phyloP scores from a whole-genome alignment of 2,888 invertebrate genomes.

The Polyommatus iphigenia region DNA sequence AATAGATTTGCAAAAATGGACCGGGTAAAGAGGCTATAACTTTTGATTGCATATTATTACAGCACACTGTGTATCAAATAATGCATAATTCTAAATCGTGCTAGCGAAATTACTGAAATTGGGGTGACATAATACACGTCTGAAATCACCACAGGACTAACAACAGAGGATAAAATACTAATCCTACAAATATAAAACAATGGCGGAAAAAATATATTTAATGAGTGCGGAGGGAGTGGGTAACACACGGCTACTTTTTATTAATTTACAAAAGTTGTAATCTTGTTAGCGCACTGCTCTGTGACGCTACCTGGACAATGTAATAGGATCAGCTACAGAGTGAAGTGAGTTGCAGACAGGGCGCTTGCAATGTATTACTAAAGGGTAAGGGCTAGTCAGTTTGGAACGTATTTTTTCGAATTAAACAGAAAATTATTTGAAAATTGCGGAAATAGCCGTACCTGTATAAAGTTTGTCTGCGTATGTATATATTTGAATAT shows the following conservation, averaged over 20 bases:
- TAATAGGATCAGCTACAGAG: slow-evolving; percentile 75
- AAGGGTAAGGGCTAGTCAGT: not conserved
- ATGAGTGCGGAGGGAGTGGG: slow-evolving; percentile 43
- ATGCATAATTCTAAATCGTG: too few relatives aligned
- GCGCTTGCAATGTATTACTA: not conserved
- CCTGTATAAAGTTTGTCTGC: too few relatives aligned
- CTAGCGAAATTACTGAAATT: too few relatives aligned
- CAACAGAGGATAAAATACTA: not conserved
- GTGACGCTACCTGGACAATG: slow-evolving; percentile 75
- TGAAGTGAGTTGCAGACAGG: not conserved
- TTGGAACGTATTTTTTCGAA: not conserved
- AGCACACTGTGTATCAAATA: too few relatives aligned
- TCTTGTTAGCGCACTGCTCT: slow-evolving; percentile 77
- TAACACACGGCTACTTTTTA: slow-evolving; percentile 69
- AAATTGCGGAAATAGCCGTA: too few relatives aligned
- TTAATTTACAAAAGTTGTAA: slow-evolving; percentile 79
- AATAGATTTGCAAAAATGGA: not conserved
- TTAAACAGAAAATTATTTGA: not conserved
- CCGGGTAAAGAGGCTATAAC: not conserved
- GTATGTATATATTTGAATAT: too few relatives aligned
- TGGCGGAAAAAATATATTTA: not conserved
- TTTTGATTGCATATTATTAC: too few relatives aligned
- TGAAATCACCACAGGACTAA: too few relatives aligned
- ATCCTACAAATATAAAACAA: not conserved
- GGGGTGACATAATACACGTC: too few relatives aligned